phyloP scores from a whole-genome alignment of 2,113 vertebrate genomes.

The Alosa alosa region DNA sequence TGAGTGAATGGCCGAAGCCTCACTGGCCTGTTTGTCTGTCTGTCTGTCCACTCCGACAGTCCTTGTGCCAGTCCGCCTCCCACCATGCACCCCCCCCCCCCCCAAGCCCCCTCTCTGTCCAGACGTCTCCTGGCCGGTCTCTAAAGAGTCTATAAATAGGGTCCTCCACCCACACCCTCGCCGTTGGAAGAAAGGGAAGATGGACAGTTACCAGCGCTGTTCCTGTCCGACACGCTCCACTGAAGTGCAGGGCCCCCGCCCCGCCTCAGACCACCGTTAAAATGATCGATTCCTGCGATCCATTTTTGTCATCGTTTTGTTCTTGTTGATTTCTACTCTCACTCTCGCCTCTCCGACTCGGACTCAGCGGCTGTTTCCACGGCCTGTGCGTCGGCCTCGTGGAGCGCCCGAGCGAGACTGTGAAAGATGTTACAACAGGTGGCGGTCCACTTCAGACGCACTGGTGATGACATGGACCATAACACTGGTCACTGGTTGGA shows the following conservation, averaged over 20 bases:
- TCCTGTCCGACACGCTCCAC: slow-evolving; percentile 36
- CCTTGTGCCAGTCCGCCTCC: background rate
- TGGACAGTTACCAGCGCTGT: slow-evolving; percentile 35
- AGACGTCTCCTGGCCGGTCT: slow-evolving; percentile 31
- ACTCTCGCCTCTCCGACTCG: background rate
- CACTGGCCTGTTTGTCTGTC: background rate
- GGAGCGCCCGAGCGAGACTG: background rate
- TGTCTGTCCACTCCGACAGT: background rate
- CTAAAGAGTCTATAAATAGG: slow-evolving; percentile 61
- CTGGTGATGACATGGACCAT: slow-evolving; percentile 28
- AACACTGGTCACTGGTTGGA: no score
- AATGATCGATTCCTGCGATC: slow-evolving; percentile 52
- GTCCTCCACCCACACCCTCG: slow-evolving; percentile 19
- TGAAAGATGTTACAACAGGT: slow-evolving; percentile 51
- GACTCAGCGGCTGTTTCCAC: slow-evolving; percentile 28
- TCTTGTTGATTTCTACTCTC: background rate
- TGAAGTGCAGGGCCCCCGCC: background rate
- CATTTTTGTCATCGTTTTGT: background rate
- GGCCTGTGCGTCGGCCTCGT: slow-evolving; percentile 53
- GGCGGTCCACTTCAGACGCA: slow-evolving; percentile 52
- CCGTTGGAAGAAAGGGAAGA: slow-evolving; percentile 50
- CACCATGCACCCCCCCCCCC: slow-evolving; percentile 2
- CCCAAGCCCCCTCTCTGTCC: slow-evolving; percentile 20
- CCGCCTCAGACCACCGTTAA: slow-evolving; percentile 58
- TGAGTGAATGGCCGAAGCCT: background rate